Evolutionary conservation across 1,140 invertebrate genomes (phyloP).

Genomic region (Galendromus occidentalis): DNA sequence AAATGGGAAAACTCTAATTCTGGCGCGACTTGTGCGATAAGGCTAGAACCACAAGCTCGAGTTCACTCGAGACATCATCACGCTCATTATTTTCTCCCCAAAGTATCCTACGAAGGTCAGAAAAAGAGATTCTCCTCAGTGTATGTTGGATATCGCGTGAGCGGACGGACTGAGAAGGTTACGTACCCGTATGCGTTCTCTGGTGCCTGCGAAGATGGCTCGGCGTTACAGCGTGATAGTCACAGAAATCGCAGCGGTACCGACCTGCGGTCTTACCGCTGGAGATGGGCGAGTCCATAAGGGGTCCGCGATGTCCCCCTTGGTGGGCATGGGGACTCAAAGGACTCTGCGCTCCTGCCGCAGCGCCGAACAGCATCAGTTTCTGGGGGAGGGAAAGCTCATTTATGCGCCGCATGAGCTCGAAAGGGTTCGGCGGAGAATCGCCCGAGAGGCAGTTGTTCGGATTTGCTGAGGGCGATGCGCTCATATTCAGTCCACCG

Average conservation of each 20-base stretch:
- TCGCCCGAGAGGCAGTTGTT: neutral
- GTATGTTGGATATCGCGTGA: too few relatives aligned
- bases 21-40: neutral
- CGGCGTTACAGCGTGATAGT: slow-evolving; percentile 12
- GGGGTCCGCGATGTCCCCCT: neutral
- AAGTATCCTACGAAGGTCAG: too few relatives aligned
- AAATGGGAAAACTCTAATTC: neutral
- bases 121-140: too few relatives aligned
- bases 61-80: too few relatives aligned
- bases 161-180: neutral
- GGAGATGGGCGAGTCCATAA: neutral
- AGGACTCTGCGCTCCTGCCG: slow-evolving; percentile 8
- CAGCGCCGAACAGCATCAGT: slow-evolving; percentile 11
- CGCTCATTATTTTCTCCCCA: too few relatives aligned
- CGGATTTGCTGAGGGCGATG: too few relatives aligned
- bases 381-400: slow-evolving; percentile 8
- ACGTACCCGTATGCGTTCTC: slow-evolving; percentile 7
- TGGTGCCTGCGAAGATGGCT: slow-evolving; percentile 11
- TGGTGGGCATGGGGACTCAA: slow-evolving; percentile 1
- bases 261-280: neutral
- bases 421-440: neutral
- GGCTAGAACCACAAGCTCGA: too few relatives aligned
- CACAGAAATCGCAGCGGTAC: slow-evolving; percentile 10
- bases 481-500: too few relatives aligned
- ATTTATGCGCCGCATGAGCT: slow-evolving; percentile 1